These are phyloP conservation scores for Platichthys stellatus DNA, from an alignment of 2,113 vertebrate species.

Conservation along the genomic window DNA sequence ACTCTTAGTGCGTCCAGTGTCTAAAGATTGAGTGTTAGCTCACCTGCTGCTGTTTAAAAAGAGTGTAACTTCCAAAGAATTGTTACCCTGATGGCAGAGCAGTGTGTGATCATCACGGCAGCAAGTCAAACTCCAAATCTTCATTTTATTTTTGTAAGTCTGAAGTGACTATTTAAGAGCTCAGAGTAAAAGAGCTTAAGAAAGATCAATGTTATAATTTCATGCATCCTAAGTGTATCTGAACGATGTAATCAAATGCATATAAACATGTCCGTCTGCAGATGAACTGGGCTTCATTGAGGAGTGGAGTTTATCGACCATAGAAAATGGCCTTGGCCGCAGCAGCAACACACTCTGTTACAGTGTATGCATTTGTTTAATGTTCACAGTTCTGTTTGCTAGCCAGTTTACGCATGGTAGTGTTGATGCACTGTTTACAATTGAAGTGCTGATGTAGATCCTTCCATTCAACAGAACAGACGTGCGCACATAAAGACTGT, in stretches of 20 bases:
- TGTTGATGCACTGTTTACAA: constrained; percentile 33
- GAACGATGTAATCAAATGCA: constrained; percentile 50
- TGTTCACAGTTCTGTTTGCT: constrained; percentile 28
- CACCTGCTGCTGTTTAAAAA: background rate
- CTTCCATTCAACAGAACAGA: constrained; percentile 16
- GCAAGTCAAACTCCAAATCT: constrained; percentile 15
- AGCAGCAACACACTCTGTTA: constrained; percentile 48
- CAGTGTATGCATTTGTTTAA: constrained; percentile 44
- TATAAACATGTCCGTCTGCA: constrained; percentile 63
- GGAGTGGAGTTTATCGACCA: constrained; percentile 41
- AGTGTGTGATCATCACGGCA: background rate
- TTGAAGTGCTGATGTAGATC: background rate
- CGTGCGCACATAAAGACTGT: constrained; percentile 35
- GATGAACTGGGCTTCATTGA: constrained; percentile 51
- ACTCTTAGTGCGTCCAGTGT: too few relatives aligned
- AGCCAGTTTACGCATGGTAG: constrained; percentile 26
- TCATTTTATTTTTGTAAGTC: constrained; percentile 21
- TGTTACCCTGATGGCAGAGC: too few relatives aligned
- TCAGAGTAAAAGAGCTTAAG: background rate
- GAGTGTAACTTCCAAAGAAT: background rate
- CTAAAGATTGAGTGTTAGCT: background rate
- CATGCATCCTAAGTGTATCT: constrained; percentile 22
- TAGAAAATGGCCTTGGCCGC: constrained; percentile 61
- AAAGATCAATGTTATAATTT: constrained; percentile 32
- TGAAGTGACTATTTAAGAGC: constrained; percentile 10